A percentile compares a stretch with the other conserved stretches of the same genome.
Conservation (phyloP, 2,888 invertebrate species). For the Sarcophaga variegata region DNA sequence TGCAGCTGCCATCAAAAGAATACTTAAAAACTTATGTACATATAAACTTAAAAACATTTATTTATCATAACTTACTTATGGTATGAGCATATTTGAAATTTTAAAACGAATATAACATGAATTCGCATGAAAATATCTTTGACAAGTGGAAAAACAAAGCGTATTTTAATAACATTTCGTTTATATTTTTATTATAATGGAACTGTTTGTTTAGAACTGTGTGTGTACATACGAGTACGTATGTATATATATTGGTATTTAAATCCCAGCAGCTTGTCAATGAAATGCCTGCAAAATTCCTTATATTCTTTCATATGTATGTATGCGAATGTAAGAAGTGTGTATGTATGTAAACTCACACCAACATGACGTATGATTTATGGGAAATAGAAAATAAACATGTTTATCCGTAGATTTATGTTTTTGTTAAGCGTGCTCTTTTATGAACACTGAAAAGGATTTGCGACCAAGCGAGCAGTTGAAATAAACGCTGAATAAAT, state of each 20-base stretch:
- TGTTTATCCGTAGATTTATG: conserved; percentile 26
- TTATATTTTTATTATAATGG: too few relatives aligned
- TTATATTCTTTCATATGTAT: too few relatives aligned
- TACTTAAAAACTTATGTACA: background rate
- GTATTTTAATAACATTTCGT: background rate
- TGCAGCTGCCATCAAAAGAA: background rate
- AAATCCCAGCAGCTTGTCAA: too few relatives aligned
- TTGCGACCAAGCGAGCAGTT: too few relatives aligned
- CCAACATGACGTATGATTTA: conserved; percentile 21
- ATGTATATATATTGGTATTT: background rate
- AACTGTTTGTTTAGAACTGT: too few relatives aligned
- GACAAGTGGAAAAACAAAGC: conserved; percentile 19
- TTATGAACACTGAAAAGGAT: too few relatives aligned
- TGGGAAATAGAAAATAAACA: conserved; percentile 16
- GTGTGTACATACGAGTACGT: background rate
- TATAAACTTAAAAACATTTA: background rate
- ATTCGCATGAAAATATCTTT: conserved; percentile 13
- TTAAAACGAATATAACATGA: background rate
- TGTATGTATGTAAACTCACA: background rate
- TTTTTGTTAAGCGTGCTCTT: background rate
- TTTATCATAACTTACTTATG: conserved; percentile 5
- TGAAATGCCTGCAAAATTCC: too few relatives aligned
- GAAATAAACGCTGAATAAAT: too few relatives aligned
- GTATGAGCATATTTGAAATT: background rate
- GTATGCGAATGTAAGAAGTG: too few relatives aligned